A percentile compares a stretch with the other conserved stretches of the same genome.
Conservation (phyloP, 1,140 invertebrate genomes). For the Steinernema feltiae region DNA sequence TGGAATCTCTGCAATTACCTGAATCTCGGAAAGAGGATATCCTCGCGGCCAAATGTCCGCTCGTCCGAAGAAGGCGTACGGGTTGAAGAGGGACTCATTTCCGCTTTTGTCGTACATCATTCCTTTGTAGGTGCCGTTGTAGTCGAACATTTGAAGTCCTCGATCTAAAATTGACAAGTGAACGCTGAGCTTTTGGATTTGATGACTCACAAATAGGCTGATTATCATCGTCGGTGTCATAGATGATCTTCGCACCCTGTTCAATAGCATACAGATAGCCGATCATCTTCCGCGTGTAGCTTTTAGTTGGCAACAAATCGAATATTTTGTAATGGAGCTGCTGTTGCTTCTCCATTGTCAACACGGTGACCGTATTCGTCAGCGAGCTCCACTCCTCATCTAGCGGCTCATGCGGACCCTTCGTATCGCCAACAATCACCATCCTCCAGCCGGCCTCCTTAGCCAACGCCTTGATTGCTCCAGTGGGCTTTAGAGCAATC, state of each 20-base stretch:
- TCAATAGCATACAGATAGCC: constrained; percentile 48
- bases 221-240: constrained; percentile 59
- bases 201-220: constrained; percentile 32
- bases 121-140: background rate
- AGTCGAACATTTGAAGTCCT: constrained; percentile 11
- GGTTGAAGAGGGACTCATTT: too few species aligned
- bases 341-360: constrained; percentile 25
- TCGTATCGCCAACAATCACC: constrained; percentile 29
- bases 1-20: background rate
- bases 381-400: constrained; percentile 5
- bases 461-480: constrained; percentile 23
- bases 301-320: constrained; percentile 28
- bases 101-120: constrained; percentile 22
- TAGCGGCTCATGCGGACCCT: constrained; percentile 22
- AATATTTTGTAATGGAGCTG: constrained; percentile 30
- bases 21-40: constrained; percentile 49
- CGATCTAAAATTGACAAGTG: constrained; percentile 21
- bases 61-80: constrained; percentile 55
- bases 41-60: constrained; percentile 55
- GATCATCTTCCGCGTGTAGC: constrained; percentile 41
- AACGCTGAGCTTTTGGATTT: background rate
- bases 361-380: constrained; percentile 13
- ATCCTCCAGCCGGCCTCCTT: constrained; percentile 21
- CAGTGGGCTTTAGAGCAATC: too few species aligned
- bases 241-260: constrained; percentile 55